These are phyloP conservation scores for Cygnus atratus DNA, from an alignment of 2,113 vertebrate species.

Conservation along the genomic window DNA sequence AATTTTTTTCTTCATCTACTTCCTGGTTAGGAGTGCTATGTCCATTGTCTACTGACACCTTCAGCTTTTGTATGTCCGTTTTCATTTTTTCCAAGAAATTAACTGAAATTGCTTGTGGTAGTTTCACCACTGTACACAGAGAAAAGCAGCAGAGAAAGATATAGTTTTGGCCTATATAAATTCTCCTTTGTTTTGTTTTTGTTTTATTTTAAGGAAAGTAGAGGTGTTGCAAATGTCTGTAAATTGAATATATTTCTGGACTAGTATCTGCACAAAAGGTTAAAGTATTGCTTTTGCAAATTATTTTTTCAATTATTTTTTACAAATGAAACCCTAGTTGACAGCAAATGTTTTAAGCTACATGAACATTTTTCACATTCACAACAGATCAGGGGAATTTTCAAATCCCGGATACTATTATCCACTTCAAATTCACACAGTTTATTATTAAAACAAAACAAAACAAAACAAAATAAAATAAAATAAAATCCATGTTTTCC, in stretches of 20 bases:
- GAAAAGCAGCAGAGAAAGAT: not conserved
- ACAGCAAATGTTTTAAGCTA: not conserved
- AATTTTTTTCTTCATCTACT: not conserved
- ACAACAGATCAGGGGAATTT: not conserved
- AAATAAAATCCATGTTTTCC: not conserved
- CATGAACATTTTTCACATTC: not conserved
- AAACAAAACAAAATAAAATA: not conserved
- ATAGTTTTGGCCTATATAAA: accelerated
- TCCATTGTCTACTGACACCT: not conserved
- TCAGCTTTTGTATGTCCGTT: not conserved
- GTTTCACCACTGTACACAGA: not conserved
- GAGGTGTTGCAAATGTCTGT: not conserved
- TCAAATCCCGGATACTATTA: not conserved
- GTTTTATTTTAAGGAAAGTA: not conserved
- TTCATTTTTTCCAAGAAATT: not conserved
- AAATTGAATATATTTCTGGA: not conserved
- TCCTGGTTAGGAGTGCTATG: not conserved
- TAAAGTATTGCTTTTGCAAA: not conserved
- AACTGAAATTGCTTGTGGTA: not conserved
- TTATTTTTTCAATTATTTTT: not conserved
- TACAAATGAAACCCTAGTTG: not conserved
- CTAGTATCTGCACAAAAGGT: not conserved
- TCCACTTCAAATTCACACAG: not conserved
- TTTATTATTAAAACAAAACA: not conserved
- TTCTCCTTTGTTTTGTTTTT: not conserved